These are phyloP conservation scores for Monopis laevigella DNA, from an alignment of 2,888 invertebrate genomes.

Conservation along the genomic window DNA sequence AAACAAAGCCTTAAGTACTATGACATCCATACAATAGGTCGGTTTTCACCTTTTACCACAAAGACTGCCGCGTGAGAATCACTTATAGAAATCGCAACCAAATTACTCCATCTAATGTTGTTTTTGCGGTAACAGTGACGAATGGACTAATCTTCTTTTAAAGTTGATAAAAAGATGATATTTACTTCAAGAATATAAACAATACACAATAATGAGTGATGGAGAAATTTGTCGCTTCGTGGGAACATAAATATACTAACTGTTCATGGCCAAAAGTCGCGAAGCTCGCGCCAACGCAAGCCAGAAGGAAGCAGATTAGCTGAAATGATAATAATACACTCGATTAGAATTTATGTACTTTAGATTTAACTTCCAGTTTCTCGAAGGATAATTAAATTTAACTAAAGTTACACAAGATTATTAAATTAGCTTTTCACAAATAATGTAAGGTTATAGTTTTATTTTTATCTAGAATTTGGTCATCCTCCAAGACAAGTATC, in stretches of 20 bases:
- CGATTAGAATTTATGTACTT: no score
- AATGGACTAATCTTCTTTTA: not conserved
- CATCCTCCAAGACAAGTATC: no score
- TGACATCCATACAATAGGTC: slow-evolving; percentile 43
- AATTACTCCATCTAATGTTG: slow-evolving; percentile 38
- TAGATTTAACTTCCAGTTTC: no score
- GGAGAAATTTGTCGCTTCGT: slow-evolving; percentile 4
- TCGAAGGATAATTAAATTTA: no score
- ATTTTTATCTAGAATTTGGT: no score
- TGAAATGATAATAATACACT: slow-evolving; percentile 40
- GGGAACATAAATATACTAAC: slow-evolving; percentile 39
- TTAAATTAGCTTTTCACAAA: no score
- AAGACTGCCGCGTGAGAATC: slow-evolving; percentile 51
- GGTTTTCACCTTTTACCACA: slow-evolving; percentile 58
- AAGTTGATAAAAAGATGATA: not conserved
- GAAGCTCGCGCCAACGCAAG: slow-evolving; percentile 52
- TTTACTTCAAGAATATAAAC: not conserved
- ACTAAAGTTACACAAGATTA: no score
- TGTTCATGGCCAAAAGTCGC: slow-evolving; percentile 63
- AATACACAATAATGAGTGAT: not conserved
- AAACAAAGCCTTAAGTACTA: slow-evolving; percentile 34
- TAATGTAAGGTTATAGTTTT: no score
- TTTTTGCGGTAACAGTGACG: slow-evolving; percentile 36
- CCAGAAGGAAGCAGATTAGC: slow-evolving; percentile 54
- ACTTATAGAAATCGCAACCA: slow-evolving; percentile 47